Conservation (phyloP, 1,140 invertebrate genomes). For the Choristoneura fumiferana region DNA sequence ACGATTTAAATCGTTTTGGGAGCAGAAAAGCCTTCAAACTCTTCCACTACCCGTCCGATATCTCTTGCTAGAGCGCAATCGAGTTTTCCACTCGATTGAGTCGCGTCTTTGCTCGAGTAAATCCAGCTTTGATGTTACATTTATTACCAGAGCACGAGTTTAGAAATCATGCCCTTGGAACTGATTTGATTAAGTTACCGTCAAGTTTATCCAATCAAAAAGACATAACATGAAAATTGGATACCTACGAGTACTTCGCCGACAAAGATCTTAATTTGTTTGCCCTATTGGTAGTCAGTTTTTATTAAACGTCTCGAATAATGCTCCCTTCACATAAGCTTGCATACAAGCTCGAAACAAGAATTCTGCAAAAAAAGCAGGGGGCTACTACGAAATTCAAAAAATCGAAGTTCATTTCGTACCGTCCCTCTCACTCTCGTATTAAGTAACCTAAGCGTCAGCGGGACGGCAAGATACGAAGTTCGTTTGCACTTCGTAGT, state of each 20-base stretch:
- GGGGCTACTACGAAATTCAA: too few species aligned
- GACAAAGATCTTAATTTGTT: not conserved
- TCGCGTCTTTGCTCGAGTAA: not conserved
- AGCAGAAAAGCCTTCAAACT: not conserved
- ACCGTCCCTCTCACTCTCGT: too few species aligned
- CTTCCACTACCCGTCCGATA: not conserved
- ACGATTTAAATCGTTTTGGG: too few species aligned
- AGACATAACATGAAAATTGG: not conserved
- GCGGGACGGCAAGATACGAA: too few species aligned
- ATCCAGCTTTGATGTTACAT: constrained; percentile 12
- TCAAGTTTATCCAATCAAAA: not conserved
- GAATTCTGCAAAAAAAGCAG: too few species aligned
- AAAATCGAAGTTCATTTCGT: too few species aligned
- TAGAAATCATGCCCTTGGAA: not conserved
- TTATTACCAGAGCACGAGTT: not conserved
- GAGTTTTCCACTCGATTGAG: constrained; percentile 3
- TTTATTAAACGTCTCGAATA: not conserved
- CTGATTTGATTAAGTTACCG: constrained; percentile 8
- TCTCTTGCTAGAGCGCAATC: not conserved
- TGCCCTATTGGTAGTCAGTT: not conserved
- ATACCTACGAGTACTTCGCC: too few species aligned
- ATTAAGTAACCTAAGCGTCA: too few species aligned
- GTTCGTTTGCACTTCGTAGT: too few species aligned
- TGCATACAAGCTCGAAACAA: not conserved
- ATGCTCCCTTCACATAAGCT: not conserved